Percentiles rank a stretch among this genome's conserved stretches.
phyloP scores from a whole-genome alignment of 2,113 vertebrate genomes.

The Cinclus cinclus region DNA sequence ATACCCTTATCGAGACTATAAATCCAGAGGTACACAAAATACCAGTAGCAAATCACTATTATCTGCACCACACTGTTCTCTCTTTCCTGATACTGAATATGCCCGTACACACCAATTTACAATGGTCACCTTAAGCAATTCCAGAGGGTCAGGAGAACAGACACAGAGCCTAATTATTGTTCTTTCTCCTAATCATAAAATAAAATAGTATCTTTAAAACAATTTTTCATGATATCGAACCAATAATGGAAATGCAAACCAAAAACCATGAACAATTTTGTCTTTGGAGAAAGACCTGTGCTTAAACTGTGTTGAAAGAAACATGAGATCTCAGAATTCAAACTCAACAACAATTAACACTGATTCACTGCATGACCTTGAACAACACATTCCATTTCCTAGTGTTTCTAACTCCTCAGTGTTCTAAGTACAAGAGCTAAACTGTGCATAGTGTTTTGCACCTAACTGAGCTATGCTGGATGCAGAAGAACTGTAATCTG shows the following conservation, averaged over 20 bases:
- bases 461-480: not conserved
- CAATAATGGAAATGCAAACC: not conserved
- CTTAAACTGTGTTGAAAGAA: not conserved
- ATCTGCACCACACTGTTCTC: not conserved
- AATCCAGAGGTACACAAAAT: not conserved
- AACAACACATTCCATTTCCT: not conserved
- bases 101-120: not conserved
- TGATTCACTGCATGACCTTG: not conserved
- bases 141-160: not conserved
- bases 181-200: not conserved
- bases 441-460: not conserved
- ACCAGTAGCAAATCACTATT: not conserved
- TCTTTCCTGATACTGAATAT: not conserved
- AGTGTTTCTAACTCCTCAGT: not conserved
- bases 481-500: slow-evolving; percentile 14
- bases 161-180: not conserved
- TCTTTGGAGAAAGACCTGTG: not conserved
- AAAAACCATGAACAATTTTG: not conserved
- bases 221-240: not conserved
- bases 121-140: not conserved
- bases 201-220: not conserved
- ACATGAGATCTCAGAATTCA: not conserved
- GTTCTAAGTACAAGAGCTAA: not conserved
- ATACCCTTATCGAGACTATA: not conserved
- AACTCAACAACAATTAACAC: not conserved